Percentiles rank a stretch among this genome's conserved stretches.
Evolutionary conservation across 2,888 invertebrate species (phyloP).

Genomic region (Ormia ochracea): DNA sequence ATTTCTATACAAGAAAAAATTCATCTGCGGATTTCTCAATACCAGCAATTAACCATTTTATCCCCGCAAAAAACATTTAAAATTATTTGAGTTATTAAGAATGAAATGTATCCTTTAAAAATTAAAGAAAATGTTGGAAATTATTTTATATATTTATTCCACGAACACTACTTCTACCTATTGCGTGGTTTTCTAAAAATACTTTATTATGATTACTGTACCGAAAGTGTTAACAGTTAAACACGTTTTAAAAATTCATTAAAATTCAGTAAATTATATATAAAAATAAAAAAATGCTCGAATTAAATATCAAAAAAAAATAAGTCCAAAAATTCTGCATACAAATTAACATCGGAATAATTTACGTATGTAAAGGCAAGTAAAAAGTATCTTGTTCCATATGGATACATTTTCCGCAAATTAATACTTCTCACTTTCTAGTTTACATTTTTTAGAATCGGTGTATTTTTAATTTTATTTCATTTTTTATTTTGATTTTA

Average conservation of each 20-base stretch:
- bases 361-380: neutral
- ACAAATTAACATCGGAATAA: slow-evolving; percentile 10
- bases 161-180: too few species aligned
- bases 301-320: too few species aligned
- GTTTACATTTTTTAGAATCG: slow-evolving; percentile 8
- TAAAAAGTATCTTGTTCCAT: neutral
- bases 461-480: neutral
- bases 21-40: too few species aligned
- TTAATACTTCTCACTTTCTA: slow-evolving; percentile 43
- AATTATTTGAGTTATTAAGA: too few species aligned
- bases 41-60: too few species aligned
- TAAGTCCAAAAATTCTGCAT: neutral
- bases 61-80: too few species aligned
- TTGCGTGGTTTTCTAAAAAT: too few species aligned
- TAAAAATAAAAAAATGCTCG: neutral
- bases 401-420: slow-evolving; percentile 9
- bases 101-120: too few species aligned
- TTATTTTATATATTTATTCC: too few species aligned
- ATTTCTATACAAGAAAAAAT: too few species aligned
- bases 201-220: too few species aligned
- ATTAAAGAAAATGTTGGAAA: too few species aligned
- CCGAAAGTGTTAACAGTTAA: neutral
- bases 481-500: slow-evolving; percentile 7
- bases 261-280: neutral
- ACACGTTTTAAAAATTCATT: neutral